Conservation (phyloP, 2,113 vertebrate genomes). For the Tetraodon nigroviridis region DNA sequence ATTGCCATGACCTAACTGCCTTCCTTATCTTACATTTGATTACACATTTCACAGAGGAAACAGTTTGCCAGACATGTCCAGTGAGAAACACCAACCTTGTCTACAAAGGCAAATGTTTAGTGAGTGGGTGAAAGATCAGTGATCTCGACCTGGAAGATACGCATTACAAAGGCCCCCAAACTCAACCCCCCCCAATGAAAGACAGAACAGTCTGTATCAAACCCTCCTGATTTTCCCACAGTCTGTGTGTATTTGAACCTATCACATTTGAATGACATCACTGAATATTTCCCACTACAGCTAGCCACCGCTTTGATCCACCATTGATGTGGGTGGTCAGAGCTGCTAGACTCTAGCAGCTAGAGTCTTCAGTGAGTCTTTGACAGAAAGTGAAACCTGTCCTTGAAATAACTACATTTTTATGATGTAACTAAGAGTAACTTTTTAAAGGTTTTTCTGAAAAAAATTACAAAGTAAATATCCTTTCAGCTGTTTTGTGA, state of each 20-base stretch:
- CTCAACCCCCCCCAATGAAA: too few relatives aligned
- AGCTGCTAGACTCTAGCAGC: conserved; percentile 23
- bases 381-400: conserved; percentile 34
- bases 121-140: conserved; percentile 44
- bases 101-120: conserved; percentile 23
- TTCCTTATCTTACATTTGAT: conserved; percentile 65
- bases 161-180: not conserved
- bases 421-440: conserved; percentile 43
- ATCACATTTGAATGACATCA: conserved; percentile 49
- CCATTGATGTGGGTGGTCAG: conserved; percentile 56
- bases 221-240: conserved; percentile 65
- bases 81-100: conserved; percentile 31
- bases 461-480: conserved; percentile 61
- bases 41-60: conserved; percentile 65
- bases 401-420: conserved; percentile 40
- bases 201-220: conserved; percentile 45
- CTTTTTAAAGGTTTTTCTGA: conserved; percentile 52
- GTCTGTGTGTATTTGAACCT: conserved; percentile 41
- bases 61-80: conserved; percentile 37
- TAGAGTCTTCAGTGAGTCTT: conserved; percentile 23
- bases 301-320: conserved; percentile 47
- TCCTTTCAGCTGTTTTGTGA: conserved; percentile 54
- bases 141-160: conserved; percentile 41
- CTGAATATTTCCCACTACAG: conserved; percentile 67
- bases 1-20: conserved; percentile 66